Percentiles rank a stretch among this genome's conserved stretches.
These are phyloP conservation scores for Amblyjoppa proteus DNA, from an alignment of 2,888 invertebrate genomes.

Conservation along the genomic window DNA sequence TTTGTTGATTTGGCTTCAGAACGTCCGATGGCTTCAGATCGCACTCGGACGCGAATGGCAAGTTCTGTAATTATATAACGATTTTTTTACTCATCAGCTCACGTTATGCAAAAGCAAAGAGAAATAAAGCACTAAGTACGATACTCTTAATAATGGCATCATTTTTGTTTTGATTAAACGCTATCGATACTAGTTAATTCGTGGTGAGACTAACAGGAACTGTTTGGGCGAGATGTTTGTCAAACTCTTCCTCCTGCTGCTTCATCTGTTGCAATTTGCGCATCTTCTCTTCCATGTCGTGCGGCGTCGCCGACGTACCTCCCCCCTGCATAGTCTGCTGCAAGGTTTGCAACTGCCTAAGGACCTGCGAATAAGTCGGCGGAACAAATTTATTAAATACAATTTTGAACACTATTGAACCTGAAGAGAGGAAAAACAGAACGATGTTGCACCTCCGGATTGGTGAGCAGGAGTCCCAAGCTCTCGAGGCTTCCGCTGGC, in stretches of 20 bases:
- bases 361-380: constrained; percentile 86
- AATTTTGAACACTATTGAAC: not conserved
- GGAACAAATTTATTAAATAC: not conserved
- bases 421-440: constrained; percentile 85
- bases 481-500: constrained; percentile 81
- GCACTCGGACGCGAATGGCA: constrained; percentile 89
- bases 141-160: not conserved
- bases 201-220: constrained; percentile 87
- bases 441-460: constrained; percentile 80
- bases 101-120: not conserved
- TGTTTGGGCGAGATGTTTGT: constrained; percentile 91
- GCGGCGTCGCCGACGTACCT: constrained; percentile 85
- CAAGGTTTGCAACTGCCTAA: constrained; percentile 94
- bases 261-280: constrained; percentile 90
- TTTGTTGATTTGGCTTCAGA: constrained; percentile 80
- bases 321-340: constrained; percentile 85
- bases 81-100: not conserved
- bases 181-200: not conserved
- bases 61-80: constrained; percentile 84
- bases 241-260: constrained; percentile 91
- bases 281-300: constrained; percentile 90
- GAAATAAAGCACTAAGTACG: not conserved
- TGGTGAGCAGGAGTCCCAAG: constrained; percentile 81
- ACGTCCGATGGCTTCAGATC: constrained; percentile 87
- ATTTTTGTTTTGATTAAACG: not conserved